A percentile compares a stretch with the other conserved stretches of the same genome.
These are phyloP conservation scores for Drosophila koepferae DNA, from an alignment of 2,888 invertebrate genomes.

Conservation along the genomic window DNA sequence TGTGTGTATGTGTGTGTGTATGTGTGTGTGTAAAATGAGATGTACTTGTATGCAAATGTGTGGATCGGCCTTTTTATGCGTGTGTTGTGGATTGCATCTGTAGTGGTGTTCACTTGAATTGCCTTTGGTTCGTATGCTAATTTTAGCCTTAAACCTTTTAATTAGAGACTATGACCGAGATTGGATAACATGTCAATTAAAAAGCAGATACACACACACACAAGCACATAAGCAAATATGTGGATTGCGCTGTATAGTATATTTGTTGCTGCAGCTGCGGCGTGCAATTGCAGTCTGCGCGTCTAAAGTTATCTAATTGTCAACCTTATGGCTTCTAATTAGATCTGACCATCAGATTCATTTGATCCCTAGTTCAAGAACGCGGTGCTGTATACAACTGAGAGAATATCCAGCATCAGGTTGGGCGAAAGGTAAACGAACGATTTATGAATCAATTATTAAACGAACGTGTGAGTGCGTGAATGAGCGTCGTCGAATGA, in stretches of 20 bases:
- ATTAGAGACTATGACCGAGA: constrained; percentile 80
- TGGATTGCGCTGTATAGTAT: constrained; percentile 19
- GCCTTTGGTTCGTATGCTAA: constrained; percentile 69
- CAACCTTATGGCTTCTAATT: constrained; percentile 41
- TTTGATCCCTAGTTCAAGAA: constrained; percentile 74
- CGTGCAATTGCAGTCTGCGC: constrained; percentile 26
- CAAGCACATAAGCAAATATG: neutral
- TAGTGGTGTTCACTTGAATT: constrained; percentile 53
- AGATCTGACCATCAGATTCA: constrained; percentile 25
- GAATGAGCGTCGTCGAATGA: constrained; percentile 12
- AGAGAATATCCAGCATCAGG: constrained; percentile 28
- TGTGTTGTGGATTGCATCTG: constrained; percentile 35
- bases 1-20: constrained; percentile 14
- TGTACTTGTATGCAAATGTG: constrained; percentile 15
- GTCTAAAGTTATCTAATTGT: constrained; percentile 52
- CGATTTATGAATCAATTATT: constrained; percentile 49
- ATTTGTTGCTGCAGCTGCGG: constrained; percentile 12
- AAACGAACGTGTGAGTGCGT: neutral
- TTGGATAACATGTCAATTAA: constrained; percentile 63
- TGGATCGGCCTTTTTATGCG: constrained; percentile 21
- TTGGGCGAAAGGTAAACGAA: constrained; percentile 62
- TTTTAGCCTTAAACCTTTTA: constrained; percentile 81
- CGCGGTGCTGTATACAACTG: constrained; percentile 14
- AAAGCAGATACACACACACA: constrained; percentile 10
- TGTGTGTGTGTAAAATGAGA: constrained; percentile 13